These are phyloP conservation scores for Lineus longissimus DNA, from an alignment of 1,140 invertebrate species.

Conservation along the genomic window DNA sequence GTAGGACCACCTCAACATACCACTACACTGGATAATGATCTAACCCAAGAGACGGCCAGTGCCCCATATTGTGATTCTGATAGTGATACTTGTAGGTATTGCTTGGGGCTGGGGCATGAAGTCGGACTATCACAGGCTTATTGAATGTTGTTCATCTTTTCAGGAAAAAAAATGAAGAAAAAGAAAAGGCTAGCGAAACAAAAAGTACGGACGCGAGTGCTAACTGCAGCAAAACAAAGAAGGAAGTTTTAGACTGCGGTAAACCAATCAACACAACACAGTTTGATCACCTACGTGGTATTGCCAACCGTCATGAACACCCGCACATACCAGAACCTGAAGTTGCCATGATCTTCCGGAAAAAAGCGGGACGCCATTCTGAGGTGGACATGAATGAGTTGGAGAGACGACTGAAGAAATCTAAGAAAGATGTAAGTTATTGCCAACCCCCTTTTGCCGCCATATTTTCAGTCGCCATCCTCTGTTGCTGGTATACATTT, in stretches of 20 bases:
- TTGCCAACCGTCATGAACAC: constrained; percentile 69
- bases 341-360: constrained; percentile 75
- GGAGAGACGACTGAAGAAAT: constrained; percentile 73
- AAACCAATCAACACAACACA: constrained; percentile 83
- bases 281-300: constrained; percentile 80
- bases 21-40: no score
- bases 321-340: constrained; percentile 64
- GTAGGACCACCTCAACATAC: no score
- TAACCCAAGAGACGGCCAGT: no score
- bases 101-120: no score
- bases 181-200: constrained; percentile 9
- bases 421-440: constrained; percentile 64
- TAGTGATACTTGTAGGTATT: no score
- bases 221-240: constrained; percentile 10
- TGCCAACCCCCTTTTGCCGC: background rate
- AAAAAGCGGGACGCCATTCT: constrained; percentile 62
- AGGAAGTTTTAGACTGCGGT: constrained; percentile 70
- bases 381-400: constrained; percentile 75
- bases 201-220: background rate
- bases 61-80: no score
- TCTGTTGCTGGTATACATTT: no score
- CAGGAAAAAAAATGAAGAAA: background rate
- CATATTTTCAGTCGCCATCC: no score
- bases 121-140: no score
- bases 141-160: no score